A percentile compares a stretch with the other conserved stretches of the same genome.
Evolutionary conservation across 2,888 invertebrate species (phyloP).

Genomic region (Lepidocyrtoides sp.): DNA sequence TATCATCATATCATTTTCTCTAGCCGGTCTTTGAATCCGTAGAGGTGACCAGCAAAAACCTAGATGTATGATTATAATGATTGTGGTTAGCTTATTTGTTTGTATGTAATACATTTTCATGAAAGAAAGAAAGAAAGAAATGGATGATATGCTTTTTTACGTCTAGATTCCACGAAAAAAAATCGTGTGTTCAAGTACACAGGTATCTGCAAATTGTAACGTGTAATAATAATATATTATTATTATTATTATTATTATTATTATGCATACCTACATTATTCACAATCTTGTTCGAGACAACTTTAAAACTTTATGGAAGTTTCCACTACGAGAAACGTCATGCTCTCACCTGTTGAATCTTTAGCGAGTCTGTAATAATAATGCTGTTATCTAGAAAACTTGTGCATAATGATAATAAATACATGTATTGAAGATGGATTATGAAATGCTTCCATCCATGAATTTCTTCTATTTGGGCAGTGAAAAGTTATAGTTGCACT

Average conservation of each 20-base stretch:
- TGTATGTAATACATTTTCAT: constrained; percentile 14
- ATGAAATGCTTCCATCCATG: neutral
- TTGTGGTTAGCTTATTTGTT: constrained; percentile 38
- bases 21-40: constrained; percentile 42
- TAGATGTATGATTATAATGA: constrained; percentile 41
- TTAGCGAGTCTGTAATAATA: neutral
- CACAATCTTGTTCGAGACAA: neutral
- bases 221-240: constrained; percentile 45
- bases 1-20: constrained; percentile 60
- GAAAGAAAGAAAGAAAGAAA: neutral
- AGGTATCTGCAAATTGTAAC: constrained; percentile 8
- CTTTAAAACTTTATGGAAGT: constrained; percentile 22
- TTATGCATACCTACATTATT: neutral
- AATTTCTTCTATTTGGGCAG: neutral
- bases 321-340: neutral
- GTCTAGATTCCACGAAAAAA: neutral
- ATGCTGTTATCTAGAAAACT: constrained; percentile 20
- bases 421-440: neutral
- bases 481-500: neutral
- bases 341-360: constrained; percentile 41
- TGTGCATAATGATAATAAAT: neutral
- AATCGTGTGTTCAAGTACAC: neutral
- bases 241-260: no score
- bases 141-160: neutral
- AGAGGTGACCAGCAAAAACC: constrained; percentile 38